Conservation (phyloP, 2,797 vertebrate species). For the Ctenosaura bakeri region DNA sequence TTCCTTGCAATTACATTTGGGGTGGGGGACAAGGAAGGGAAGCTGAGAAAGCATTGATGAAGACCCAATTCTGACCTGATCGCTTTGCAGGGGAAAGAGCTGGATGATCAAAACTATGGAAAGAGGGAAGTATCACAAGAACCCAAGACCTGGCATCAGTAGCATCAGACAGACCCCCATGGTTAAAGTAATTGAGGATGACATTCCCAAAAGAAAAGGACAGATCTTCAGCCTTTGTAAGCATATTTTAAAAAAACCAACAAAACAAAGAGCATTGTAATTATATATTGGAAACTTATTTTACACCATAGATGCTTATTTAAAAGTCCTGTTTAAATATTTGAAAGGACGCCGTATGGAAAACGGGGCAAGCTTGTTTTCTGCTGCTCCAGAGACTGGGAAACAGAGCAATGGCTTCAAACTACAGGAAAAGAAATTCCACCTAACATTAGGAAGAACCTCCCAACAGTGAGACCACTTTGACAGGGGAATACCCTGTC, state of each 20-base stretch:
- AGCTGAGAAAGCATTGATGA: constrained; percentile 44
- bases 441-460: no score
- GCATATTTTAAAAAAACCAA: no score
- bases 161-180: neutral
- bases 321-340: no score
- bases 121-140: neutral
- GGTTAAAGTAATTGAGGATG: neutral
- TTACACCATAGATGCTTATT: neutral
- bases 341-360: no score
- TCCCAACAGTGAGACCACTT: no score
- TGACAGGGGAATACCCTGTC: no score
- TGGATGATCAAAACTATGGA: neutral
- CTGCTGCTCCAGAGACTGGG: no score
- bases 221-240: neutral
- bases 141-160: neutral
- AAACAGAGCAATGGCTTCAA: no score
- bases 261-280: neutral
- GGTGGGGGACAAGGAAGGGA: neutral
- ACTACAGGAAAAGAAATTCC: no score
- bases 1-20: constrained; percentile 7
- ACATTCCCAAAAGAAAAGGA: neutral
- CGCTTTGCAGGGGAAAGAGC: neutral
- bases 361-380: no score
- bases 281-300: neutral
- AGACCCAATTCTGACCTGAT: constrained; percentile 56